Evolutionary conservation across 2,888 invertebrate species (phyloP).

Genomic region (Ophioninae sp.): DNA sequence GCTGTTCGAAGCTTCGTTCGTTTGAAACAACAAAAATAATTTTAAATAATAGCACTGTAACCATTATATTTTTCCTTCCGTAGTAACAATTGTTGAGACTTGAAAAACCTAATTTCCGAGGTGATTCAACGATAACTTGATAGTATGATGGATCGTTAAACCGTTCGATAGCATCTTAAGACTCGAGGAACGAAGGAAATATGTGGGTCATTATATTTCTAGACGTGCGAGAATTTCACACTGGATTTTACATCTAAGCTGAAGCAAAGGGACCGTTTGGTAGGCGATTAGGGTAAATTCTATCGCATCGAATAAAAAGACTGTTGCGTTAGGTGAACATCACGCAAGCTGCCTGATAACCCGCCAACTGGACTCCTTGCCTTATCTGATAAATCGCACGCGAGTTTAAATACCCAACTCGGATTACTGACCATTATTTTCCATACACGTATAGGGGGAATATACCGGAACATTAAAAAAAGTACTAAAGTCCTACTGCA

Average conservation of each 20-base stretch:
- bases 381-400: conserved; percentile 51
- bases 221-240: neutral
- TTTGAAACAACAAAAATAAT: neutral
- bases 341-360: conserved; percentile 36
- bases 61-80: neutral
- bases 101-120: neutral
- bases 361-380: neutral
- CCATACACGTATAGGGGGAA: neutral
- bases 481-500: neutral
- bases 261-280: neutral
- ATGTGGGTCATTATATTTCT: neutral
- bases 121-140: neutral
- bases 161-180: neutral
- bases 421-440: conserved; percentile 10
- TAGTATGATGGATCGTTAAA: neutral
- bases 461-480: conserved; percentile 6
- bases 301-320: neutral
- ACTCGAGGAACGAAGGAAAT: neutral
- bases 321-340: conserved; percentile 16
- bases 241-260: conserved; percentile 18
- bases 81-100: neutral
- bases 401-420: conserved; percentile 24
- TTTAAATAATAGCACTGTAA: neutral
- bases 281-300: conserved; percentile 12
- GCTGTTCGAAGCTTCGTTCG: neutral